Conservation (phyloP, 2,888 invertebrate genomes). For the Orgyia antiqua region DNA sequence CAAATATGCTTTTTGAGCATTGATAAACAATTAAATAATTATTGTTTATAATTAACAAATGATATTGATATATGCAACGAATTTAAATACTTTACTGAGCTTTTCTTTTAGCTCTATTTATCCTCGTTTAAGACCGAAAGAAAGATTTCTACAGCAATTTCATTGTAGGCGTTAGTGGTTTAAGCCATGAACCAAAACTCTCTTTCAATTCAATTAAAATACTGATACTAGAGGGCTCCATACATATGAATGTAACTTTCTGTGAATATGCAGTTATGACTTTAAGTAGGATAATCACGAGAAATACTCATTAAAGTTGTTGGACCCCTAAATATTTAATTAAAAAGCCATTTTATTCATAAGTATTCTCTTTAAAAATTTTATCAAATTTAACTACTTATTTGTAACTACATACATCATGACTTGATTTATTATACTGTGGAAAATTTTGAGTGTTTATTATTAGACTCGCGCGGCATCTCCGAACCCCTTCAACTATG, state of each 20-base stretch:
- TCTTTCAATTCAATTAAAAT: too few relatives aligned
- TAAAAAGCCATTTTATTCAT: slow-evolving; percentile 73
- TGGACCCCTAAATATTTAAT: slow-evolving; percentile 74
- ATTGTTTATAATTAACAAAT: slow-evolving; percentile 19
- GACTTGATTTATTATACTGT: slow-evolving; percentile 51
- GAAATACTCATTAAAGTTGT: slow-evolving; percentile 52
- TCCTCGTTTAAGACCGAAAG: too few relatives aligned
- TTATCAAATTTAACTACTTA: slow-evolving; percentile 75
- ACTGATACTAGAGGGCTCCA: too few relatives aligned
- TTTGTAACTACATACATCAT: slow-evolving; percentile 54
- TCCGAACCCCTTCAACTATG: slow-evolving; percentile 28
- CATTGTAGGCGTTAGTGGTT: too few relatives aligned
- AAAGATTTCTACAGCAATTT: too few relatives aligned
- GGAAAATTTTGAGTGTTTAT: slow-evolving; percentile 52
- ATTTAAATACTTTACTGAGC: too few relatives aligned
- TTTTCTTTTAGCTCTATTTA: too few relatives aligned
- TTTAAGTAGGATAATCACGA: slow-evolving; percentile 37
- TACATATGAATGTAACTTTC: too few relatives aligned
- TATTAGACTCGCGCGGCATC: slow-evolving; percentile 60
- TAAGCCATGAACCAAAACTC: too few relatives aligned
- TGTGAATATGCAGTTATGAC: slow-evolving; percentile 27
- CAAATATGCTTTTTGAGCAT: slow-evolving; percentile 8
- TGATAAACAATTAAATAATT: slow-evolving; percentile 20
- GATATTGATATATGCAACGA: slow-evolving; percentile 8
- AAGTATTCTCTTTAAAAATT: slow-evolving; percentile 71